Evolutionary conservation across 1,140 invertebrate genomes (phyloP).

Genomic region (Drusus annulatus): DNA sequence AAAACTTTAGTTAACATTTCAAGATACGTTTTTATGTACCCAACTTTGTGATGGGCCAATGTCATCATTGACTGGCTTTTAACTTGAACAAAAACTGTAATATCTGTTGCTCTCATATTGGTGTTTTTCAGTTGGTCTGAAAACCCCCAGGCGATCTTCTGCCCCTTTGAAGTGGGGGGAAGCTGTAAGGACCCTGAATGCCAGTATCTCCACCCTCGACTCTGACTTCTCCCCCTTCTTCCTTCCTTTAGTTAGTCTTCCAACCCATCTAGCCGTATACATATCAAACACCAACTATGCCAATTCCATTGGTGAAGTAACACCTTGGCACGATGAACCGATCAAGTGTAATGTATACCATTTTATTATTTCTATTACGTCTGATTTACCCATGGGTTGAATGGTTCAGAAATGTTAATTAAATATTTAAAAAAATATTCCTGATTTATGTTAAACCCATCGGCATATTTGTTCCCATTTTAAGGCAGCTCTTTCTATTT

Average conservation of each 20-base stretch:
- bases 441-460: no score
- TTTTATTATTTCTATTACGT: background rate
- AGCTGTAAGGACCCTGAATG: conserved; percentile 69
- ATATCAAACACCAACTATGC: conserved; percentile 3
- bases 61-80: no score
- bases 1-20: no score
- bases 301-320: background rate
- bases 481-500: no score
- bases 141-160: conserved; percentile 68
- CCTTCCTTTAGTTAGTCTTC: conserved; percentile 4
- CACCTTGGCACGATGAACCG: background rate
- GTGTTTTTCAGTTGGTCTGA: conserved; percentile 66
- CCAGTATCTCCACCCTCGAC: conserved; percentile 68
- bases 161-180: conserved; percentile 69
- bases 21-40: no score
- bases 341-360: conserved; percentile 41
- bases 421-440: no score
- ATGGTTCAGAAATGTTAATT: no score
- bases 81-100: no score
- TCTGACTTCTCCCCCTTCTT: conserved; percentile 13
- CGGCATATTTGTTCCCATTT: no score
- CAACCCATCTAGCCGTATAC: background rate
- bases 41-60: no score
- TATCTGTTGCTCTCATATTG: no score
- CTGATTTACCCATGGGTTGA: no score